Conservation (phyloP, 2,113 vertebrate genomes). For the Aspiorhynchus laticeps region DNA sequence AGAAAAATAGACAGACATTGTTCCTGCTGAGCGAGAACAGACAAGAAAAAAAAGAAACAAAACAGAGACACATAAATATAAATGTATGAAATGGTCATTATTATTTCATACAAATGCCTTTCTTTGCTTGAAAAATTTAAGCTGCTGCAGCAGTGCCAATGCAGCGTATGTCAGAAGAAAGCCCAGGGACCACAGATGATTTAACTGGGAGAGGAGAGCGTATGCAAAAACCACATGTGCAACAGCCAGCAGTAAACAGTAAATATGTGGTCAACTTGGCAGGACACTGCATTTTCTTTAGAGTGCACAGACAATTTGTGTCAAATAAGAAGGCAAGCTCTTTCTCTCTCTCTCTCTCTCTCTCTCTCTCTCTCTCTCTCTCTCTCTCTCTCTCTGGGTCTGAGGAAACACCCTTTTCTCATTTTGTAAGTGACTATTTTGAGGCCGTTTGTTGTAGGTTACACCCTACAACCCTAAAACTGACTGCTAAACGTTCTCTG, state of each 20-base stretch:
- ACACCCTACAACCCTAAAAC: slow-evolving; percentile 34
- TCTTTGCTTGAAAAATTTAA: slow-evolving; percentile 78
- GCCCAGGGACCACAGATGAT: slow-evolving; percentile 76
- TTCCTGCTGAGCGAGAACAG: slow-evolving; percentile 31
- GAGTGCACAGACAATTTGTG: slow-evolving; percentile 68
- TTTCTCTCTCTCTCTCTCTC: too few species aligned
- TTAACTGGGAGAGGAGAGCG: slow-evolving; percentile 76
- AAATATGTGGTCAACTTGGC: slow-evolving; percentile 80
- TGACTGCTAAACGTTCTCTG: background rate
- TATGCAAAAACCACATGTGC: slow-evolving; percentile 82
- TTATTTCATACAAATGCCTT: slow-evolving; percentile 79
- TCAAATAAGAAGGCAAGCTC: slow-evolving; percentile 65
- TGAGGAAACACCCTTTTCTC: slow-evolving; percentile 54
- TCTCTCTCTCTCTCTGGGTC: slow-evolving; percentile 42
- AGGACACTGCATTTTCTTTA: slow-evolving; percentile 72
- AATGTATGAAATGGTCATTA: slow-evolving; percentile 76
- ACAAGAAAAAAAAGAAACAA: slow-evolving; percentile 58
- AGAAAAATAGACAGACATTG: slow-evolving; percentile 27
- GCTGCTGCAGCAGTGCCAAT: slow-evolving; percentile 67
- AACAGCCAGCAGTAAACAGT: slow-evolving; percentile 81
- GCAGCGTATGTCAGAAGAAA: slow-evolving; percentile 75
- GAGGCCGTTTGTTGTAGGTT: slow-evolving; percentile 47
- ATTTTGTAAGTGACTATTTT: slow-evolving; percentile 50
- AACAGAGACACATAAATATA: slow-evolving; percentile 68
- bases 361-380: too few species aligned